Percentiles rank a stretch among this genome's conserved stretches.
Conservation (phyloP, 2,113 vertebrate species). For the Campylomormyrus tamandua region DNA sequence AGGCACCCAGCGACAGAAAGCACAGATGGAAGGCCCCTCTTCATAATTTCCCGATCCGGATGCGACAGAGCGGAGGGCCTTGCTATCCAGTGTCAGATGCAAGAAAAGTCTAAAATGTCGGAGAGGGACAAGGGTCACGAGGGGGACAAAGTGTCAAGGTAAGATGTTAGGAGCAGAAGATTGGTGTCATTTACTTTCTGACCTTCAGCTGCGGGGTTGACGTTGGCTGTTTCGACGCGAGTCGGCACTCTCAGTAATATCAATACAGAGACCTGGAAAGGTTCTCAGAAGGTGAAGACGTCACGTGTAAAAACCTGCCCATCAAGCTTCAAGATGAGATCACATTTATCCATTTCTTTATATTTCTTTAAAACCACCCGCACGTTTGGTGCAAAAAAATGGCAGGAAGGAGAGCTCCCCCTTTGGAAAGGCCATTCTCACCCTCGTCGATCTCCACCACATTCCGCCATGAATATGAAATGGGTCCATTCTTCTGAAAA, state of each 20-base stretch:
- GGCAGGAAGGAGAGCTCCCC: slow-evolving; percentile 52
- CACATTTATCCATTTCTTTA: neutral
- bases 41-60: neutral
- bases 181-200: neutral
- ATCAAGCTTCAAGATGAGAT: neutral
- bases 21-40: neutral
- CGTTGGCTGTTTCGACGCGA: neutral
- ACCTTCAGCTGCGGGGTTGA: neutral
- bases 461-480: slow-evolving; percentile 60
- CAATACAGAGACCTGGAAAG: neutral
- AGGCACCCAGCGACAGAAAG: neutral
- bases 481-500: slow-evolving; percentile 40
- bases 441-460: slow-evolving; percentile 23
- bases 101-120: neutral
- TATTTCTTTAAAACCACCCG: neutral
- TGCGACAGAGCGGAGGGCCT: neutral
- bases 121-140: neutral
- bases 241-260: neutral
- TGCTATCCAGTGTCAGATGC: neutral
- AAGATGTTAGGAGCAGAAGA: neutral
- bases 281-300: neutral
- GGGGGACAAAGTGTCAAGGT: neutral
- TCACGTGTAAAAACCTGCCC: neutral
- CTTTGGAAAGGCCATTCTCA: neutral
- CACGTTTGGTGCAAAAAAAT: slow-evolving; percentile 44